Evolutionary conservation across 2,797 vertebrate genomes (phyloP), one percentile per base, ranked within the genome.

Genomic region (Eupleurogrammus muticus): DNA sequence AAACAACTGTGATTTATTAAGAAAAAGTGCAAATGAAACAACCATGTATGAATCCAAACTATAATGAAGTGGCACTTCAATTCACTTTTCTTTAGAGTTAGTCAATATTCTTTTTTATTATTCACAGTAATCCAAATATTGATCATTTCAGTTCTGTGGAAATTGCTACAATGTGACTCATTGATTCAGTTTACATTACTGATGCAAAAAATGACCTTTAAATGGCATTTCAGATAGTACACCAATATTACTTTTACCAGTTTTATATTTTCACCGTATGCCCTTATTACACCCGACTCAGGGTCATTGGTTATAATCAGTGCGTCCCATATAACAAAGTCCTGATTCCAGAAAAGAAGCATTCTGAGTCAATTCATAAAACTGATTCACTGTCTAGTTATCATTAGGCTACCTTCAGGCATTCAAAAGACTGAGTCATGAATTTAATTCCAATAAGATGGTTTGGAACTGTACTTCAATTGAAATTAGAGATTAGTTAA

Each of bases 331-430:
- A 74, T 83, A 87, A 82, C 47, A 60, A 66, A 61, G 64, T 72
- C 66, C 16, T 5, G 13, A 48, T 57, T 55, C 16, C 42, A 61
- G 59, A 69, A 49, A 60, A 66, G 51, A 71, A 59, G 34, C 60
- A 61, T 73, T 75, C 60, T 68, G 10, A 80, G 46, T 78, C 50
- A 69, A 66, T 64, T 83, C 70, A 76, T 46, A 50, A 75, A 69
- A 68, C 66, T 66, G 77, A 86, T 56, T 80, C 75, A 75, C 53
- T 81, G 75, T 83, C 57, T 79, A 65, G 54, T 80, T 80, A 71
- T 61, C 2, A 9, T 35, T 82, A 81, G 73, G 59, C 56, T 68
- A 60, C 70, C 81, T 84, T 71, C 68, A 75, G 77, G 77, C 68
- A 23, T 69, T 65, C 51, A 53, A 56, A 73, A 34, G 61, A 56